phyloP scores from a whole-genome alignment of 1,140 invertebrate genomes.

The Drosophila lini region DNA sequence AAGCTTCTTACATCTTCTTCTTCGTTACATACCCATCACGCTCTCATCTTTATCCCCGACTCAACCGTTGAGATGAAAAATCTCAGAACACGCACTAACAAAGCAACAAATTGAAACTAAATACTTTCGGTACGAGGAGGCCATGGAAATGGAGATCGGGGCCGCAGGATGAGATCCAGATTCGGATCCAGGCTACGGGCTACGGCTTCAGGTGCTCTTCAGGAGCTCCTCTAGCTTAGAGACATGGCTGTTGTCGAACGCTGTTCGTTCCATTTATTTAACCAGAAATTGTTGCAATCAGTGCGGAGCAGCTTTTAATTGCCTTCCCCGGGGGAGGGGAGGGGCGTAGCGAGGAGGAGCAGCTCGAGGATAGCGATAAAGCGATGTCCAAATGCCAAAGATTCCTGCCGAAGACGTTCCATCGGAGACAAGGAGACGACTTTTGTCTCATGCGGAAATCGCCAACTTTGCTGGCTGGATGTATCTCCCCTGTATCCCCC shows the following conservation, averaged over 20 bases:
- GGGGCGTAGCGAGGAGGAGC: neutral
- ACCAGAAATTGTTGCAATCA: constrained; percentile 80
- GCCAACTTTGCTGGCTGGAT: constrained; percentile 14
- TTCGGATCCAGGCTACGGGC: constrained; percentile 35
- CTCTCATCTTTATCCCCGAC: constrained; percentile 25
- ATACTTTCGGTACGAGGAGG: constrained; percentile 62
- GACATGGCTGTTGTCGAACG: constrained; percentile 39
- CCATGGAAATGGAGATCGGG: constrained; percentile 56
- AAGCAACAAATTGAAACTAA: constrained; percentile 83
- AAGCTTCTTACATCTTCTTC: too few relatives aligned
- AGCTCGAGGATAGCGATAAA: constrained; percentile 53
- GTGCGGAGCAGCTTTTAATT: constrained; percentile 74
- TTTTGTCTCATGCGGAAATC: constrained; percentile 74
- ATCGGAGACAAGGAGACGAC: constrained; percentile 73
- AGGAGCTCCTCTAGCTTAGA: constrained; percentile 60
- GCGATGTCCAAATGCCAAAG: constrained; percentile 70
- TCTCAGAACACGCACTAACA: constrained; percentile 77
- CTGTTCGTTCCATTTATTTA: constrained; percentile 77
- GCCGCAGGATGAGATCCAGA: constrained; percentile 54
- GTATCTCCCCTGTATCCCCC: constrained; percentile 4
- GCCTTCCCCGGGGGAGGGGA: constrained; percentile 27
- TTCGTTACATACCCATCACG: constrained; percentile 23
- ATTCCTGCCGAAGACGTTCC: constrained; percentile 60
- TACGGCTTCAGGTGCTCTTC: constrained; percentile 13
- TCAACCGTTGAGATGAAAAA: constrained; percentile 61